Evolutionary conservation across 2,797 vertebrate species (phyloP), one percentile per base, ranked within the genome.

Genomic region (Aulostomus chinensis): DNA sequence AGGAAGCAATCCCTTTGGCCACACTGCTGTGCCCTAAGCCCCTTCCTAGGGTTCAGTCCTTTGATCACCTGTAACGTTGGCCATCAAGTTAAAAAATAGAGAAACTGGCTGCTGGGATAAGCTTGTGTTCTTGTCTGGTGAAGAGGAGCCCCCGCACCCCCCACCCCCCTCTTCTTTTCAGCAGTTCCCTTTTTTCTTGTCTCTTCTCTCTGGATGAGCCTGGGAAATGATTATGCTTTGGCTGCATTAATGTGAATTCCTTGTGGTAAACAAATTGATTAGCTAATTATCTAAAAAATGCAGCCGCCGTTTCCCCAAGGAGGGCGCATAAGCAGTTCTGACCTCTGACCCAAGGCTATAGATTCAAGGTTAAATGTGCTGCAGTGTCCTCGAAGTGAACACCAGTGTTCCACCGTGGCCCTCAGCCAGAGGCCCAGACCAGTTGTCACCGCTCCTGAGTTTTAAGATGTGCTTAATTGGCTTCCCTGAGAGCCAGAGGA

Each of bases 51-150:
- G 91, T 86, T 90, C 86, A 64, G 78, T 52, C 79, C 92, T 94
- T 94, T 93, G 92, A 94, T 94, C 93, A 93, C 85, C 90, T 90
- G 91, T 92, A 92, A 89, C 86, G 74, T 89, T 88, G 85, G 85
- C 92, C 91, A 90, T 93, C 73, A 77, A 92, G 89, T 92, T 88
- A 91, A 92, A 83, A 88, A 85, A 85, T 58, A 63, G 64, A 81
- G 76, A 50, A 82, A 68, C 20, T 35, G 41, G 76, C 81, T 67
- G 77, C 86, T 85, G 86, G 83, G 92, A 92, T 93, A 93, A 89
- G 84, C 84, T 69, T 77, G 72, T 86, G 80, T 84, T 85, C 84
- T 86, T 77, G 71, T 71, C 79, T 70, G 68, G 77, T 82, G 67
- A 50, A 69, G 69, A 73, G 52, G 56, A 73, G 40, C 30, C 12